Percentiles rank a stretch among this genome's conserved stretches.
Conservation (phyloP, 1,140 invertebrate species). For the Macrosteles quadrilineatus region DNA sequence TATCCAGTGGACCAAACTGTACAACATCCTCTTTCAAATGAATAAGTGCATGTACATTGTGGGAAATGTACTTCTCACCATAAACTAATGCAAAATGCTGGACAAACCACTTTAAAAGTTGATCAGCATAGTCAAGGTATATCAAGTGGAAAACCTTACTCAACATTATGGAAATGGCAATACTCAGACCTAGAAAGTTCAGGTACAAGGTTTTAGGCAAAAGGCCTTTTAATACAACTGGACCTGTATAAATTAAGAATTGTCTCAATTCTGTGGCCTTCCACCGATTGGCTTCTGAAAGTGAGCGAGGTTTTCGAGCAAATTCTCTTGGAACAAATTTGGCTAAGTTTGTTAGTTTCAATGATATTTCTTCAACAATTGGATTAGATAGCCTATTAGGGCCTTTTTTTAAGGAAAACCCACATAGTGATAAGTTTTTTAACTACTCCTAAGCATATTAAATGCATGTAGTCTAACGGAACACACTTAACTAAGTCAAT, state of each 20-base stretch:
- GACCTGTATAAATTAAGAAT: slow-evolving; percentile 38
- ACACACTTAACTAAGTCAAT: no score
- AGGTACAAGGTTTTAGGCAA: slow-evolving; percentile 14
- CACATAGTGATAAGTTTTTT: no score
- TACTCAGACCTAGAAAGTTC: slow-evolving; percentile 28
- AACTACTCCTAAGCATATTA: no score
- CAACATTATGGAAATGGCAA: slow-evolving; percentile 28
- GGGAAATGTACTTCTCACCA: slow-evolving; percentile 34
- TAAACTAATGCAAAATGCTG: slow-evolving; percentile 31
- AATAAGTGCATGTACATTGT: slow-evolving; percentile 37
- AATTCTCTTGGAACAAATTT: no score
- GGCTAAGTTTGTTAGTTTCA: no score
- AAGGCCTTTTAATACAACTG: slow-evolving; percentile 29
- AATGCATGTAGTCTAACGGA: no score
- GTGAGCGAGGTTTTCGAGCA: no score
- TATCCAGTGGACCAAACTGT: slow-evolving; percentile 46
- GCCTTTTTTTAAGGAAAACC: no score
- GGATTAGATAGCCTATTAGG: no score
- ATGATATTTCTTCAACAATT: no score
- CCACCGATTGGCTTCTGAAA: no score
- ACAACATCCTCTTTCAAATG: slow-evolving; percentile 48
- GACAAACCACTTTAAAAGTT: slow-evolving; percentile 27
- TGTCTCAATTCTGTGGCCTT: slow-evolving; percentile 41
- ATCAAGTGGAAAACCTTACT: neutral
- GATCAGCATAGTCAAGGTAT: slow-evolving; percentile 27